Evolutionary conservation across 2,797 vertebrate genomes (phyloP), one percentile per base, ranked within the genome.

Genomic region (Micromesistius poutassou): DNA sequence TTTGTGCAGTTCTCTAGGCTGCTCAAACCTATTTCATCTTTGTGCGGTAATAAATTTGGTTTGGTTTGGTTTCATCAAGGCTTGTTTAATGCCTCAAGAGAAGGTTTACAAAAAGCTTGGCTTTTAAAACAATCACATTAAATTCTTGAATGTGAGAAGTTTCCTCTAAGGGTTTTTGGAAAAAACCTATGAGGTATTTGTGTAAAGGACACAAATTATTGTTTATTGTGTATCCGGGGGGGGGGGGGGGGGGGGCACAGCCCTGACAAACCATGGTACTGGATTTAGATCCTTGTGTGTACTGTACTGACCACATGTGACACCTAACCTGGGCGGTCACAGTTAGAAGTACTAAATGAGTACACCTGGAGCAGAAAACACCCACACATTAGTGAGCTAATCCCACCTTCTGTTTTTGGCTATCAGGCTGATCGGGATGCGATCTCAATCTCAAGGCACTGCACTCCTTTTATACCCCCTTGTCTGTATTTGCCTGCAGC

Each of bases 401-500:
- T 71, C 28, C 31, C 70, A 22, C 70, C 0, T 19, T 30, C 25
- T 71, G 68, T 72, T 71, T 71, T 33, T 81, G 72, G 84, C 88
- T 86, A 84, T 85, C 30, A 74, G 84, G 84, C 78, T 83, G 83
- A 79, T 71, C 66, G 85, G 91, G 89, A 91, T 87, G 89, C 87
- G 90, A 89, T 89, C 83, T 85, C 70, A 81, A 75, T 68, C 82
- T 40, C 25, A 12, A 40, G 84, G 79, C 46, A 76, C 78, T 77
- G 80, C 78, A 78, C 86, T 83, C 78, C 78, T 85, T 75, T 85
- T 76, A 35, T 50, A 8, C 33, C 72, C 72, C 30, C 68, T 16
- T 83, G 78, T 82, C 74, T 80, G 80, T 74, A 88, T 89, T 89
- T 80, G 83, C 86, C 88, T 78, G 76, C 87, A 92, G 89, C 89